Conservation (phyloP, 1,140 invertebrate genomes). For the Micrasema longulum region DNA sequence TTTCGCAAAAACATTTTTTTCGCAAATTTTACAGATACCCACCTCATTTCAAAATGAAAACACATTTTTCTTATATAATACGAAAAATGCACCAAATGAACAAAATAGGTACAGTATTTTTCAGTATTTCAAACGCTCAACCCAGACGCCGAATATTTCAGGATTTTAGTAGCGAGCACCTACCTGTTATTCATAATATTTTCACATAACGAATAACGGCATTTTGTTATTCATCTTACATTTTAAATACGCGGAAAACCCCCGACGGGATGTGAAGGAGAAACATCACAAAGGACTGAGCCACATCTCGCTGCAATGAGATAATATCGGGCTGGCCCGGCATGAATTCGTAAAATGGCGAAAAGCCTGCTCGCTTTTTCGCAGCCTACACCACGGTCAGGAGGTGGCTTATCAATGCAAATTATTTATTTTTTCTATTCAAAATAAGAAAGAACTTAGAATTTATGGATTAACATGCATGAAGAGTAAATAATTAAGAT, state of each 20-base stretch:
- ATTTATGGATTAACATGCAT: no score
- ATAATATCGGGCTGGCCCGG: constrained; percentile 38
- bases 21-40: no score
- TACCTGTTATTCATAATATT: constrained; percentile 5
- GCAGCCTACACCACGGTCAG: not conserved
- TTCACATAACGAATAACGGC: constrained; percentile 29
- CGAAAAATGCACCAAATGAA: no score
- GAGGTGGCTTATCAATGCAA: no score
- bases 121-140: not conserved
- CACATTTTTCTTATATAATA: no score
- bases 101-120: not conserved
- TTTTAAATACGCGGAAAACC: constrained; percentile 33
- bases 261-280: constrained; percentile 30
- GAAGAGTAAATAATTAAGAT: no score
- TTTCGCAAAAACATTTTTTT: no score
- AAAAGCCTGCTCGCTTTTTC: constrained; percentile 33
- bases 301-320: constrained; percentile 40
- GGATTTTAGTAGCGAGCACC: not conserved
- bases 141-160: constrained; percentile 8
- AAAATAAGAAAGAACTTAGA: no score
- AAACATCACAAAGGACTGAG: constrained; percentile 17
- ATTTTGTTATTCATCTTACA: constrained; percentile 37
- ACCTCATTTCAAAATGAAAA: no score
- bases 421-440: no score
- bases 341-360: constrained; percentile 30